Base-by-base conservation (phyloP, 2,888 invertebrate species). In the Aspidiotus rigidus region DNA sequence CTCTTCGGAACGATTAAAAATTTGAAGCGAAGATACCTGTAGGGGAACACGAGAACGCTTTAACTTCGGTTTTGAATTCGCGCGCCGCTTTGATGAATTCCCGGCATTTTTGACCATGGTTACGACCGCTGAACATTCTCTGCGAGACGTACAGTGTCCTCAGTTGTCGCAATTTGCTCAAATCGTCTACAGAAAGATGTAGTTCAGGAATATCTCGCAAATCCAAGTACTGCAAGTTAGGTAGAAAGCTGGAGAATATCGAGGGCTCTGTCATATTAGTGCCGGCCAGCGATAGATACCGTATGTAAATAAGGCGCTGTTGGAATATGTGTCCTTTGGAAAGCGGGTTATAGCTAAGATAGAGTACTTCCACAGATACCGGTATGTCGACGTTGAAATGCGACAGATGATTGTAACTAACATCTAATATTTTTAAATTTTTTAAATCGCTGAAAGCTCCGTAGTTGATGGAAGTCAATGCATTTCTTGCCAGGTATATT, bases 11-110 rank as follows among this genome's bases (percentile, higher is more conserved):
- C 16, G 1, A 28, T 59, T 9, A 13, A 49, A 49, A 49, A 61
- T 41, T 16, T 41, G 2, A 28, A n/a, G 10, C 2, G 2, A 49
- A 64, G 40, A 28, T 40, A 66, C 66, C 59, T 42, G 57, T 28
- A 44, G 57, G 28, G 39, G 39, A 44, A 49, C 66, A 66, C n/a
- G 49, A 6, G 44, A 66, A 57, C 17, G 57, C 59, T 15, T 66
- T 66, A 16, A 66, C 66, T 28, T 66, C 53, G 49, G 59, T 60
- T 44, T 60, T 60, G n/a, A 16, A 41, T 44, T 66, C 57, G 7
- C 11, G n/a, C n/a, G 59, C 60, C 7, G 39, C 42, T 28, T 13
- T 1, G 44, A 41, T 39, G 42, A 66, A 66, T n/a, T 28, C 28
- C 3, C n/a, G 10, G 39, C 66, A 66, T 28, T 39, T 57, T 11